These are phyloP conservation scores for Ganaspis sp. DNA, from an alignment of 1,140 invertebrate genomes.

Conservation along the genomic window DNA sequence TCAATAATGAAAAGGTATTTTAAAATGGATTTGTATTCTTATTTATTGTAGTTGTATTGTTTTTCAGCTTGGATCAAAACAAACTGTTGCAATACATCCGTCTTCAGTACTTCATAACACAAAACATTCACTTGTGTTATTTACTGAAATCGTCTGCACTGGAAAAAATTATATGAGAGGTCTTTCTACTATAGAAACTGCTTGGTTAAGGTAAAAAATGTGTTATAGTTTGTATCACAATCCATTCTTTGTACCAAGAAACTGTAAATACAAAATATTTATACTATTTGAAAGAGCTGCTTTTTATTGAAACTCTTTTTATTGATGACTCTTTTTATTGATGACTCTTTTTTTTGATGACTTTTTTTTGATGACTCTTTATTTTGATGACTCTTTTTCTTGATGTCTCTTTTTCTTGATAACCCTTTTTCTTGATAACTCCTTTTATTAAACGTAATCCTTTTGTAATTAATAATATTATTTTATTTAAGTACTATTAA, in stretches of 20 bases:
- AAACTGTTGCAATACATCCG: slow-evolving; percentile 89
- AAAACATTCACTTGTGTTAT: slow-evolving; percentile 88
- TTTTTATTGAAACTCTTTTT: neutral
- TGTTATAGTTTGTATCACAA: neutral
- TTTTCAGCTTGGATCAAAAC: slow-evolving; percentile 79
- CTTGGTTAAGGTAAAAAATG: slow-evolving; percentile 80
- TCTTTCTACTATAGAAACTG: slow-evolving; percentile 83
- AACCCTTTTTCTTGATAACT: too few relatives aligned
- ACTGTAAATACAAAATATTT: slow-evolving; percentile 27
- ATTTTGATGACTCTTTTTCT: too few relatives aligned
- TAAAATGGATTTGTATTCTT: too few relatives aligned
- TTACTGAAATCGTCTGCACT: slow-evolving; percentile 92
- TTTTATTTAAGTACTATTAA: too few relatives aligned
- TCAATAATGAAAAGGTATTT: too few relatives aligned
- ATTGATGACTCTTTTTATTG: neutral
- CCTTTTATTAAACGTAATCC: too few relatives aligned
- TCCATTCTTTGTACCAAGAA: neutral
- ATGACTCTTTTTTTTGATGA: neutral
- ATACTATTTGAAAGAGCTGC: neutral
- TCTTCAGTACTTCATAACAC: slow-evolving; percentile 86
- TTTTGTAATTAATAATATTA: too few relatives aligned
- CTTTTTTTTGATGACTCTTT: too few relatives aligned
- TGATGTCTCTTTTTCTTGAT: too few relatives aligned
- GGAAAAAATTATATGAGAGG: slow-evolving; percentile 88
- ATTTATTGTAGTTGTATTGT: too few relatives aligned